phyloP scores from a whole-genome alignment of 2,113 vertebrate genomes.

The Passer montanus region DNA sequence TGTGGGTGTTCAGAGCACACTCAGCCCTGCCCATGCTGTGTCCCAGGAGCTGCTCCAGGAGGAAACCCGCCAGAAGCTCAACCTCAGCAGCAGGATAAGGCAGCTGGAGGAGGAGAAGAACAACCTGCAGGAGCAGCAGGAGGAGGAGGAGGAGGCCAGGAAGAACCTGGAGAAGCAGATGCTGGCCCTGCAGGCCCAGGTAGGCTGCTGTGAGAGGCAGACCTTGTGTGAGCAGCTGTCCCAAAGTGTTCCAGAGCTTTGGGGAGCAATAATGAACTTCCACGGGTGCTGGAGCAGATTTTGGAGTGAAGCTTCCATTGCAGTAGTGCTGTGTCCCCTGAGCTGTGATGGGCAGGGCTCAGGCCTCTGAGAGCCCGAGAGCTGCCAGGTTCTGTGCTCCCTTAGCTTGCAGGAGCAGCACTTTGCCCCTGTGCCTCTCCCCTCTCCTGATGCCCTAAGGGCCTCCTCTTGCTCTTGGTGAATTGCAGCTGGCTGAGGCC shows the following conservation, averaged over 20 bases:
- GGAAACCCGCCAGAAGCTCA: slow-evolving; percentile 95
- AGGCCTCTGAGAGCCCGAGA: background rate
- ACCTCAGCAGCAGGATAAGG: slow-evolving; percentile 90
- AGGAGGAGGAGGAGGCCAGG: slow-evolving; percentile 93
- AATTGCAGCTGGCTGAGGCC: slow-evolving; percentile 83
- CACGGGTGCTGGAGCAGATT: fast-evolving
- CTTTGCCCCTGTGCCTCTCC: background rate
- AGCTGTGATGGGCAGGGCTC: background rate
- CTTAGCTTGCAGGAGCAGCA: background rate
- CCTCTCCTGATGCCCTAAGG: fast-evolving
- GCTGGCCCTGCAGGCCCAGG: slow-evolving; percentile 87
- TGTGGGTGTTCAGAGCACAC: background rate
- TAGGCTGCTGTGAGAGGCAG: slow-evolving; percentile 7
- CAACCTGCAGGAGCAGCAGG: slow-evolving; percentile 93
- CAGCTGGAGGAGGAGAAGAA: slow-evolving; percentile 95
- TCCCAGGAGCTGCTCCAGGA: slow-evolving; percentile 92
- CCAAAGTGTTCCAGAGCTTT: background rate
- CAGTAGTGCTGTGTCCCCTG: background rate
- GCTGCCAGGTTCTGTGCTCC: background rate
- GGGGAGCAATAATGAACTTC: fast-evolving
- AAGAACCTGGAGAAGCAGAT: slow-evolving; percentile 94
- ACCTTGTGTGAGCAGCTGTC: background rate
- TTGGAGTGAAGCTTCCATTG: too few relatives aligned
- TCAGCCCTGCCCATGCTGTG: background rate
- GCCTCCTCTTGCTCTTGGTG: background rate